Conservation (phyloP, 2,113 vertebrate genomes). For the Felis chaus region DNA sequence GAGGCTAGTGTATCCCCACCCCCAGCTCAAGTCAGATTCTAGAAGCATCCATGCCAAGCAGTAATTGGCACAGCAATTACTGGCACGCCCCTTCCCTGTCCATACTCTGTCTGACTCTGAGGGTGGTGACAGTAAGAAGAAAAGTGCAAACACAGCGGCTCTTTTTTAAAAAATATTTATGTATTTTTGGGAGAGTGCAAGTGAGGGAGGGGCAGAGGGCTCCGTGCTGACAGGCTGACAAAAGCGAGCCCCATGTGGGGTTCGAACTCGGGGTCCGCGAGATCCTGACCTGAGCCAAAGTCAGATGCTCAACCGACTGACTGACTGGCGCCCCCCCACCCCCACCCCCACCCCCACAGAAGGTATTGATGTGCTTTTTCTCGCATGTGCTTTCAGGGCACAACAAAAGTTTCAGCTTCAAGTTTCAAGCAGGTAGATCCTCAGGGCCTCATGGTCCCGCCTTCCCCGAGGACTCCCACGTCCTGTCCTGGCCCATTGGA, state of each 20-base stretch:
- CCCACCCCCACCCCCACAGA: no score
- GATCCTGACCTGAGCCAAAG: no score
- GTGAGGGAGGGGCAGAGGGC: no score
- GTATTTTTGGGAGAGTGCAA: no score
- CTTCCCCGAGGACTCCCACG: not conserved
- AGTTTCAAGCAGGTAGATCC: not conserved
- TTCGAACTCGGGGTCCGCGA: no score
- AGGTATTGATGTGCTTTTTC: not conserved
- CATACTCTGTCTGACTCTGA: not conserved
- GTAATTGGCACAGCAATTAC: not conserved
- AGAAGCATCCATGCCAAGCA: not conserved
- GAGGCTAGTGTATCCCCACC: not conserved
- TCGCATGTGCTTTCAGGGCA: not conserved
- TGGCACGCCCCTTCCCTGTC: not conserved
- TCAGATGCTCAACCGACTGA: no score
- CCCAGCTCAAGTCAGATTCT: not conserved
- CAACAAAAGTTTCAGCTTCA: not conserved
- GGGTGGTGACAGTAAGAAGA: not conserved
- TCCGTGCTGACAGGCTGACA: no score
- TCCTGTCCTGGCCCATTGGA: not conserved
- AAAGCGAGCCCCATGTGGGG: no score
- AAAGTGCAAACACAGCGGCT: not conserved
- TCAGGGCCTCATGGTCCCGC: not conserved
- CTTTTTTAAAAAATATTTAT: no score
- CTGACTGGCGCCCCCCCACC: no score